Evolutionary conservation across 2,797 vertebrate genomes (phyloP).

Genomic region (Artibeus lituratus): DNA sequence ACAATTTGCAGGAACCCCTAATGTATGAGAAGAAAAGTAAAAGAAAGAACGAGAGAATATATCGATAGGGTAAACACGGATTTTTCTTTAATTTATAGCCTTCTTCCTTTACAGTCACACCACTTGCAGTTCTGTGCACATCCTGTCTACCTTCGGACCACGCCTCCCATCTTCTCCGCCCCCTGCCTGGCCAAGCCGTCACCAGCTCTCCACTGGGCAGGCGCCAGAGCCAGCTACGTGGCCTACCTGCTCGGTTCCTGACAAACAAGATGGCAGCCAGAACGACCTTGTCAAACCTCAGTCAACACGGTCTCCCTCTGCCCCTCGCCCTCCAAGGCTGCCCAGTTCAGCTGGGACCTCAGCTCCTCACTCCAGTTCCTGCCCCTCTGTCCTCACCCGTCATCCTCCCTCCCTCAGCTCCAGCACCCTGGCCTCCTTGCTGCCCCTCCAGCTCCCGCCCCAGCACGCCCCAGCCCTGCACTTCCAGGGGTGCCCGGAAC

Average conservation of each 20-base stretch:
- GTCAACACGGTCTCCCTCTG: not conserved
- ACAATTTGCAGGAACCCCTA: not conserved
- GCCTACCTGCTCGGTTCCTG: not conserved
- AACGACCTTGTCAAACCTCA: not conserved
- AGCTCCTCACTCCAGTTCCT: accelerated
- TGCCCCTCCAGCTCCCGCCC: not conserved
- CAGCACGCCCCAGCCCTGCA: not conserved
- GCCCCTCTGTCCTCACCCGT: accelerated
- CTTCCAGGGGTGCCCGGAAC: accelerated
- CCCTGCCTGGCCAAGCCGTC: not conserved
- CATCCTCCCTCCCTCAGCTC: accelerated
- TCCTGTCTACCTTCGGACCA: not conserved
- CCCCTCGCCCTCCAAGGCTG: accelerated
- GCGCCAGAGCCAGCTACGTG: not conserved
- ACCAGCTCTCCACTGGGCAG: accelerated
- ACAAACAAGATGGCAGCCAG: accelerated
- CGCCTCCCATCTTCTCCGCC: not conserved
- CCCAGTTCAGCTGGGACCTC: not conserved
- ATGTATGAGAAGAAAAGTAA: not conserved
- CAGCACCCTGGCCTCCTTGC: not conserved
- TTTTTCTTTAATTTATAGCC: not conserved
- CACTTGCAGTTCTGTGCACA: not conserved
- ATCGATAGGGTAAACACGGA: not conserved
- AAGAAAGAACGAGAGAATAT: not conserved
- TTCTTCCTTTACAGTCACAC: accelerated